Percentiles rank a stretch among this genome's conserved stretches.
Evolutionary conservation across 2,888 invertebrate genomes (phyloP).

Genomic region (Caenorhabditis sp.): DNA sequence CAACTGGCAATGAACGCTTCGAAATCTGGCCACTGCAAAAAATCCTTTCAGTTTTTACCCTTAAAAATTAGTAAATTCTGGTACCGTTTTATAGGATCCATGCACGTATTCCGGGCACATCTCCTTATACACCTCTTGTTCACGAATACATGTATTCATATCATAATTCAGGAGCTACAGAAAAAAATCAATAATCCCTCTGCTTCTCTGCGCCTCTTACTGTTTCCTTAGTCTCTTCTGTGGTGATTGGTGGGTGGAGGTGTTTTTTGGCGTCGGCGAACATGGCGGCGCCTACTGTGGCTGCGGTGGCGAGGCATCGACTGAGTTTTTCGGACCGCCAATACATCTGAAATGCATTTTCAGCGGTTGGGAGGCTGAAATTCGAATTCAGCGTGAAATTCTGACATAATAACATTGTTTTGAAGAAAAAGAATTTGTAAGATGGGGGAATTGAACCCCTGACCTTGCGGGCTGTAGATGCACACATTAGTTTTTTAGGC

Average conservation of each 20-base stretch:
- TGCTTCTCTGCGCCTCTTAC: not conserved
- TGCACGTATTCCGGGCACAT: constrained; percentile 19
- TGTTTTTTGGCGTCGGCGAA: constrained; percentile 14
- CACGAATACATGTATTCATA: constrained; percentile 4
- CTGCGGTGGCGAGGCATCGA: constrained; percentile 28
- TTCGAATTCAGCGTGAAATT: not conserved
- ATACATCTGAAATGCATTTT: constrained; percentile 11
- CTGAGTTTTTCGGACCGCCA: constrained; percentile 30
- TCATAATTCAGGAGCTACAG: constrained; percentile 31
- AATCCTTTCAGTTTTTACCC: not conserved
- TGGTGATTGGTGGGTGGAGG: constrained; percentile 20
- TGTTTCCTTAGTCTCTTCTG: constrained; percentile 15
- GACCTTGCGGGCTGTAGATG: too few relatives aligned
- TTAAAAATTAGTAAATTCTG: not conserved
- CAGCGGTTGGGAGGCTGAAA: not conserved
- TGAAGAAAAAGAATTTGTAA: not conserved
- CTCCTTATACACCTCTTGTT: constrained; percentile 14
- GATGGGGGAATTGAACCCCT: not conserved
- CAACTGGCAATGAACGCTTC: constrained; percentile 32
- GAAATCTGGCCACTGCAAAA: constrained; percentile 31
- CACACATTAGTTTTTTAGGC: too few relatives aligned
- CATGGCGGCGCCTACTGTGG: constrained; percentile 32
- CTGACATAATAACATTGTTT: not conserved
- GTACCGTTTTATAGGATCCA: constrained; percentile 11
- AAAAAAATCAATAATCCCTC: not conserved